Evolutionary conservation across 1,140 invertebrate species (phyloP).

Genomic region (Lasioglossum albipes): DNA sequence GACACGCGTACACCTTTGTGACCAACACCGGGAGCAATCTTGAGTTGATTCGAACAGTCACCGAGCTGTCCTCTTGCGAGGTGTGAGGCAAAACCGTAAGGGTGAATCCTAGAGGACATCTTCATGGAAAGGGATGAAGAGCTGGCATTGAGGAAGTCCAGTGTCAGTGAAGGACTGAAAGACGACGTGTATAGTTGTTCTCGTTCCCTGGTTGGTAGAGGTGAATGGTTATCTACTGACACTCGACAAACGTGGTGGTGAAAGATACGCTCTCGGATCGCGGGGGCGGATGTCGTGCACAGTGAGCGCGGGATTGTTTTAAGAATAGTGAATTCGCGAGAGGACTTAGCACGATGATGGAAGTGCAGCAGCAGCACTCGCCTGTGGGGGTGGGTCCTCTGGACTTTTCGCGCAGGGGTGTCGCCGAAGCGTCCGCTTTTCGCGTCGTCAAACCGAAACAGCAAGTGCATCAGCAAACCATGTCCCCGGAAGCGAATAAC

Average conservation of each 20-base stretch:
- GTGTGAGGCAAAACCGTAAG: no score
- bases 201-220: slow-evolving; percentile 4
- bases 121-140: slow-evolving; percentile 16
- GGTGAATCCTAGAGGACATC: no score
- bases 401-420: slow-evolving; percentile 78
- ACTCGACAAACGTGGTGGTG: slow-evolving; percentile 15
- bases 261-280: neutral
- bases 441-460: slow-evolving; percentile 78
- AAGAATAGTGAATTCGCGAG: slow-evolving; percentile 35
- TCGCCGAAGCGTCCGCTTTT: slow-evolving; percentile 77
- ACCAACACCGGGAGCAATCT: no score
- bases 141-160: neutral
- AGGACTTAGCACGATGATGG: slow-evolving; percentile 73
- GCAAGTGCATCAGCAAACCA: slow-evolving; percentile 65
- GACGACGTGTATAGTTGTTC: slow-evolving; percentile 28
- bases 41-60: no score
- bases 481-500: slow-evolving; percentile 71
- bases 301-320: slow-evolving; percentile 48
- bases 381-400: slow-evolving; percentile 77
- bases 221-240: slow-evolving; percentile 24
- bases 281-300: slow-evolving; percentile 51
- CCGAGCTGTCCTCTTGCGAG: no score
- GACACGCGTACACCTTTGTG: neutral
- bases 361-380: slow-evolving; percentile 79
- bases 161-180: neutral